Evolutionary conservation across 2,888 invertebrate species (phyloP), one percentile per base, ranked within the genome.

Genomic region (Julus scandinavius): DNA sequence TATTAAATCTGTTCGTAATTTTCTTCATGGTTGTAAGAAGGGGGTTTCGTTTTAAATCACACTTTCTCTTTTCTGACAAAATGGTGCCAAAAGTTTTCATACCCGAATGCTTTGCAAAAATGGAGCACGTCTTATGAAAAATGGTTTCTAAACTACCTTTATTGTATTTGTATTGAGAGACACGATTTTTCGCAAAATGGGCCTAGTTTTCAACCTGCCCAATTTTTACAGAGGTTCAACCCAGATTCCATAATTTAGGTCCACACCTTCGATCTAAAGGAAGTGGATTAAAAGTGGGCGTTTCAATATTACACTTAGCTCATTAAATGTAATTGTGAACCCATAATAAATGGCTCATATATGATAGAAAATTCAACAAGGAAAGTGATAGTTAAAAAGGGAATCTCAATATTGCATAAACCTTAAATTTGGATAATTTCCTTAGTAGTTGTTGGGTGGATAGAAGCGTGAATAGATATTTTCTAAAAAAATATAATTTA

Each of bases 321-420:
- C 80, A 80, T 80, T 80, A 80, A 80, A 80, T 80, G 80, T 80
- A 80, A 80, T 80, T 80, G 80, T 80, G 15, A 80, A 80, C 80
- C 80, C 80, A 38, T 80, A 80, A 80, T 80, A 80, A 80, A 29
- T 80, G 80, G 80, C 29, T 80, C 80, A 80, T 38, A 80, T 29
- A 29, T 9, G 72, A 72, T 29, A 72, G 72, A 72, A 72, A 63
- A 49, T 29, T 80, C 80, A 38, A 38, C 13, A 29, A 38, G 80
- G 80, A 80, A 80, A 80, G 80, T 80, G 80, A 80, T 38, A 29
- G 13, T 80, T 80, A 80, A 80, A 80, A 80, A 80, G 80, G 9
- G 20, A 38, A 38, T 80, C 80, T 29, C 13, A 80, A 80, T 29
- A 80, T 11, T 80, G 80, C 80, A 13, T 80, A 3, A 20, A 80